Conservation (phyloP, 2,888 invertebrate species). For the Agrilus biguttatus region DNA sequence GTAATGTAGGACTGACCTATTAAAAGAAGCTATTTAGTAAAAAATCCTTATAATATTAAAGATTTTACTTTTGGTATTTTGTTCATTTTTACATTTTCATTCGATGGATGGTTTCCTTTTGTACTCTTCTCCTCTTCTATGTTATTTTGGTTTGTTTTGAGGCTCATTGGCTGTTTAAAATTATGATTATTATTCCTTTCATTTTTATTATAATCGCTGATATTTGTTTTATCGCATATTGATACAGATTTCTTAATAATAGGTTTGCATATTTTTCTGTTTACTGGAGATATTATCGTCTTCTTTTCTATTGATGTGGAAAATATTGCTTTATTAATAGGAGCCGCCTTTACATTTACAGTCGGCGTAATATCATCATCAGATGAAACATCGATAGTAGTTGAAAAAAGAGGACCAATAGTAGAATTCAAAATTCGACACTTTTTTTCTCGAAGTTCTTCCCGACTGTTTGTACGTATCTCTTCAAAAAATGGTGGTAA, state of each 20-base stretch:
- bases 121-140: not conserved
- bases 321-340: no score
- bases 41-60: no score
- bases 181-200: not conserved
- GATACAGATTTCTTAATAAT: not conserved
- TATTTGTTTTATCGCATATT: not conserved
- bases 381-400: slow-evolving; percentile 9
- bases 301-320: no score
- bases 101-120: not conserved
- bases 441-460: slow-evolving; percentile 11
- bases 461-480: slow-evolving; percentile 11
- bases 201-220: no score
- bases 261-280: not conserved
- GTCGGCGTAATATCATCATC: slow-evolving; percentile 10
- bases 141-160: no score
- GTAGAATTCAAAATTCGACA: slow-evolving; percentile 8
- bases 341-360: no score
- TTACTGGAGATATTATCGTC: no score
- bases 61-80: slow-evolving; percentile 6
- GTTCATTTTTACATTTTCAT: slow-evolving; percentile 3
- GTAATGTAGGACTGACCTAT: no score
- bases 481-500: slow-evolving; percentile 16
- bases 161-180: not conserved
- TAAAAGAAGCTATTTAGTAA: no score
- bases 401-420: slow-evolving; percentile 8